Conservation (phyloP, 2,797 vertebrate genomes). For the Tenualosa thibaudeaui region DNA sequence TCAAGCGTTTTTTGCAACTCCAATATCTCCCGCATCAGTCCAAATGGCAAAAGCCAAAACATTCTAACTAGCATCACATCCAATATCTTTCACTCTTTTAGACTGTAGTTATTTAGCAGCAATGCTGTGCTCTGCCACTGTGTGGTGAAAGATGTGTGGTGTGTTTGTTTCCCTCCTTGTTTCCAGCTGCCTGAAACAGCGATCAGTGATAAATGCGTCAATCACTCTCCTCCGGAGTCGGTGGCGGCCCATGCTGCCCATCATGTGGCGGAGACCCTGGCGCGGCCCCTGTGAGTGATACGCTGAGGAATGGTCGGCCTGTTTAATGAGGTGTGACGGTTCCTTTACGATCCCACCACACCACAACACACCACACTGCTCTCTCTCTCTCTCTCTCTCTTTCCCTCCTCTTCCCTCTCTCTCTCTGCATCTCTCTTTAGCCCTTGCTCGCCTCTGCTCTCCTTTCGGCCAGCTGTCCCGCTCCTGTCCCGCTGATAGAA, state of each 20-base stretch:
- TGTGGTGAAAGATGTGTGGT: neutral
- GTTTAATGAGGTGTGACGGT: slow-evolving; percentile 68
- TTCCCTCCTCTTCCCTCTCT: neutral
- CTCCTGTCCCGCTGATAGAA: slow-evolving; percentile 67
- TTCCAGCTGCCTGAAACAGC: slow-evolving; percentile 57
- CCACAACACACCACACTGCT: neutral
- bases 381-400: neutral
- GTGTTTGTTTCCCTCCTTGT: slow-evolving; percentile 30
- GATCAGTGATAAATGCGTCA: slow-evolving; percentile 65
- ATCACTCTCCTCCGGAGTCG: slow-evolving; percentile 61
- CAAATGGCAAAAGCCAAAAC: neutral
- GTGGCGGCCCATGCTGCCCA: slow-evolving; percentile 55
- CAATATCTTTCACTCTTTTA: neutral
- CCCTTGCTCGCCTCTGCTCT: neutral
- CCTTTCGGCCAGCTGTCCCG: slow-evolving; percentile 44
- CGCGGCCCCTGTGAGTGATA: slow-evolving; percentile 53
- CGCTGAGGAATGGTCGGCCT: slow-evolving; percentile 61
- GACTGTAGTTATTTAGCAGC: neutral
- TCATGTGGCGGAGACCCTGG: slow-evolving; percentile 38
- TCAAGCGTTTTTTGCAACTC: neutral
- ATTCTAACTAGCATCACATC: neutral
- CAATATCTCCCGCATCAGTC: neutral
- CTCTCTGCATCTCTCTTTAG: neutral
- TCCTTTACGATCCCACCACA: slow-evolving; percentile 60
- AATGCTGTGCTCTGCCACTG: neutral